Evolutionary conservation across 2,888 invertebrate genomes (phyloP), one percentile per base, ranked within the genome.

Genomic region (Andrena dorsata): DNA sequence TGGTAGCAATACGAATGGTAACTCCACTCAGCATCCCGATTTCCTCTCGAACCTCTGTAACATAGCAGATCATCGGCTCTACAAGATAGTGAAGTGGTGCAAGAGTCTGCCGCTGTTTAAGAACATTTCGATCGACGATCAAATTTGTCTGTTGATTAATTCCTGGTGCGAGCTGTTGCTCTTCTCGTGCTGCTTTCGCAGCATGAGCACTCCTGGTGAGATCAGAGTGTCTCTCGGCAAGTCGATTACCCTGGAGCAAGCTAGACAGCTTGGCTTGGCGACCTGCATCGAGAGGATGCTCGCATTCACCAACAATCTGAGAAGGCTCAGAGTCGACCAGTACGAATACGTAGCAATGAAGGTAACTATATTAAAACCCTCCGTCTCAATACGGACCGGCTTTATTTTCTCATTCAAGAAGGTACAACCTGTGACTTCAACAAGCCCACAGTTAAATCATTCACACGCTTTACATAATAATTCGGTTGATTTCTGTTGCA

Each of bases 61-160:
- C 93, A 98, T 98, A 82, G 99, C 99, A 63, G 99, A 99, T 94
- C 98, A 98, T 94, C 95, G 99, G 65, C 96, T 99, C 23, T 99
- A 99, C 94, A 98, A 99, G 95, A 98, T 99, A 89, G 99, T 99
- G 84, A 98, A 99, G 93, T 99, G 99, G 99, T 99, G 99, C 95
- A 98, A 99, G 94, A 98, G 98, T 94, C 95, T 99, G 93, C 99
- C 99, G 20, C 96, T 99, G 32, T 99, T 99, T 94, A 98, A 98
- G 94, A 98, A 98, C 94, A 98, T 99, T 90, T 98, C 98, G 91
- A 99, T 99, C 94, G 99, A 99, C 94, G 99, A 99, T 95, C 99
- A 99, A 95, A 99, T 99, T 91, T 97, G 98, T 92, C 95, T 99
- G 92, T 96, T 99, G 88, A 98, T 99, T 92, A 99, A 99, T 94